A percentile compares a stretch with the other conserved stretches of the same genome.
Conservation (phyloP, 2,797 vertebrate genomes). For the Sparidentex hasta region DNA sequence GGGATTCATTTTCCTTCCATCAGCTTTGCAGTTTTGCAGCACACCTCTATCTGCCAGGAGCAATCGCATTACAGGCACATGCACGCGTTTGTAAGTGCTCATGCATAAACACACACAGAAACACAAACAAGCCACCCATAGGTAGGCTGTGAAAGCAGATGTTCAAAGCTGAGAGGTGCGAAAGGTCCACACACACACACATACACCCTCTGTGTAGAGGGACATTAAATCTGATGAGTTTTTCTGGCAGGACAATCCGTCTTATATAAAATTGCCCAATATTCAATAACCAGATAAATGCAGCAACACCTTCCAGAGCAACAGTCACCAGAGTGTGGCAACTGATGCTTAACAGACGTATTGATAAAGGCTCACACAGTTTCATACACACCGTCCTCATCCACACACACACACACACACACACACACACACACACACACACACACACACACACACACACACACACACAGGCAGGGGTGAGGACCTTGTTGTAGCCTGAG, state of each 20-base stretch:
- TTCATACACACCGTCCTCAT: neutral
- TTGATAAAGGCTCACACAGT: neutral
- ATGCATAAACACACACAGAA: slow-evolving; percentile 6
- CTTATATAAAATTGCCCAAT: slow-evolving; percentile 26
- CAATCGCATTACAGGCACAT: slow-evolving; percentile 21
- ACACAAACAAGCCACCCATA: slow-evolving; percentile 13
- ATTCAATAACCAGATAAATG: slow-evolving; percentile 16
- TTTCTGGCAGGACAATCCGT: slow-evolving; percentile 34
- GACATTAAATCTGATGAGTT: slow-evolving; percentile 33
- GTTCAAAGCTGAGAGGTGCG: slow-evolving; percentile 13
- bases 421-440: slow-evolving; percentile 5
- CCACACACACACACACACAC: slow-evolving; percentile 16
- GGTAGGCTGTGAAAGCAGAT: slow-evolving; percentile 37
- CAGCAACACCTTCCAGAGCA: neutral
- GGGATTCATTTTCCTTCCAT: slow-evolving; percentile 46
- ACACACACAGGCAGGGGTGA: slow-evolving; percentile 23
- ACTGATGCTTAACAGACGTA: neutral
- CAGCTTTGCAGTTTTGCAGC: slow-evolving; percentile 43
- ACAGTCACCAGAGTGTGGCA: neutral
- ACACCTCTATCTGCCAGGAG: slow-evolving; percentile 50
- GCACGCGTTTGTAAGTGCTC: slow-evolving; percentile 5
- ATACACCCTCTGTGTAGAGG: slow-evolving; percentile 14
- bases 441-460: slow-evolving; percentile 17
- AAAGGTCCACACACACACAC: slow-evolving; percentile 11
- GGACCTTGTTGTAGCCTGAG: slow-evolving; percentile 35